Evolutionary conservation across 2,888 invertebrate genomes (phyloP).

Genomic region (Athalia circularis): DNA sequence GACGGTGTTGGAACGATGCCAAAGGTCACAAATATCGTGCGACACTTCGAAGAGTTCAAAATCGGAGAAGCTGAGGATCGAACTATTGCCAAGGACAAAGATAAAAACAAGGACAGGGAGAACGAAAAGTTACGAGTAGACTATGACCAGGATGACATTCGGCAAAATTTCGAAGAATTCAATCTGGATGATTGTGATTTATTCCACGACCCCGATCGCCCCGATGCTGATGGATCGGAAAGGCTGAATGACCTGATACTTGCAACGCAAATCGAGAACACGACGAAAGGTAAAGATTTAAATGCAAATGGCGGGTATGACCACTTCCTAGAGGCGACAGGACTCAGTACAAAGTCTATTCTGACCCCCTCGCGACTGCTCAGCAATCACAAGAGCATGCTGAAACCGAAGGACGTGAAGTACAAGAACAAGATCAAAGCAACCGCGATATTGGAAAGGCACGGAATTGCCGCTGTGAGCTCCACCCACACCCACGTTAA

Average conservation of each 20-base stretch:
- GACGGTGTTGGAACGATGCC: conserved; percentile 52
- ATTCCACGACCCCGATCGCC: conserved; percentile 68
- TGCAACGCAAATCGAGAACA: conserved; percentile 73
- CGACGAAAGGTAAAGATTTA: conserved; percentile 68
- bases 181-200: conserved; percentile 85
- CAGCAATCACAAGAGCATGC: conserved; percentile 85
- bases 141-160: conserved; percentile 77
- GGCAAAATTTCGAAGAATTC: conserved; percentile 88
- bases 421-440: conserved; percentile 82
- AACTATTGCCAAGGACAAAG: conserved; percentile 43
- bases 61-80: conserved; percentile 60
- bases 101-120: conserved; percentile 53
- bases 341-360: conserved; percentile 87
- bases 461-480: conserved; percentile 69
- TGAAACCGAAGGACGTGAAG: conserved; percentile 87
- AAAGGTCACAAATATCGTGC: conserved; percentile 69
- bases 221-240: conserved; percentile 70
- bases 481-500: conserved; percentile 66
- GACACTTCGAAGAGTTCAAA: conserved; percentile 72
- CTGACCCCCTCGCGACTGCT: conserved; percentile 81
- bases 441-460: conserved; percentile 76
- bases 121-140: conserved; percentile 60
- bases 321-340: conserved; percentile 86
- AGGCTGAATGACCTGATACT: conserved; percentile 60
- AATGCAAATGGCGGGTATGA: conserved; percentile 78